A percentile compares a stretch with the other conserved stretches of the same genome.
Evolutionary conservation across 2,113 vertebrate species (phyloP).

Genomic region (Microtus oregoni): DNA sequence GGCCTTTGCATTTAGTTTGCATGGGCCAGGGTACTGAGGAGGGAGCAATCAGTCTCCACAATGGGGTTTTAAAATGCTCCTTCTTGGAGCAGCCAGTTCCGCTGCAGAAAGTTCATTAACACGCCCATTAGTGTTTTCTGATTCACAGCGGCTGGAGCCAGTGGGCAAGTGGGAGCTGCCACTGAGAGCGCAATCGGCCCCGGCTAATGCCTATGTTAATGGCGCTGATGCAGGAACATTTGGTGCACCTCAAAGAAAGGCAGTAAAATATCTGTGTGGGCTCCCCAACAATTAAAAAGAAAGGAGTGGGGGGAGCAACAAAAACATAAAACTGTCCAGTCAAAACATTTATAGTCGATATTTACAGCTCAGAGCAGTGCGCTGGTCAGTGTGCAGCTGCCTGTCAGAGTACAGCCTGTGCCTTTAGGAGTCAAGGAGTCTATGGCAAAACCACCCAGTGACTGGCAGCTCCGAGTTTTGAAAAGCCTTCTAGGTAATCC

Average conservation of each 20-base stretch:
- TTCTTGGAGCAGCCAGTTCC: slow-evolving; percentile 64
- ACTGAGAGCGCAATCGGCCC: slow-evolving; percentile 73
- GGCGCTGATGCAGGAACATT: slow-evolving; percentile 77
- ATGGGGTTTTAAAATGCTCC: slow-evolving; percentile 66
- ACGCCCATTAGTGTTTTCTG: slow-evolving; percentile 82
- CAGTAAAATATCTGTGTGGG: slow-evolving; percentile 75
- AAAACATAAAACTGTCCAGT: slow-evolving; percentile 77
- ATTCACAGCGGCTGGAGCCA: slow-evolving; percentile 77
- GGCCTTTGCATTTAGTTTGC: slow-evolving; percentile 9
- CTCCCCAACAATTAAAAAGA: slow-evolving; percentile 73
- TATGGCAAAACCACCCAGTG: slow-evolving; percentile 18
- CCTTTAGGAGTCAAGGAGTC: slow-evolving; percentile 75
- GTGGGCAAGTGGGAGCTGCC: slow-evolving; percentile 70
- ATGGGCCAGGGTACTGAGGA: rapidly evolving
- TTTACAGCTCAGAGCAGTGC: slow-evolving; percentile 78
- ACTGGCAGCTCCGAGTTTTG: background rate
- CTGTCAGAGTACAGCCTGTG: background rate
- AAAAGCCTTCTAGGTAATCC: background rate
- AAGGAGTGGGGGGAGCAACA: background rate
- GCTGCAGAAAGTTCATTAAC: slow-evolving; percentile 85
- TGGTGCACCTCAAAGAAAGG: slow-evolving; percentile 77
- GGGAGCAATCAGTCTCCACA: background rate
- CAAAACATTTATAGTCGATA: slow-evolving; percentile 75
- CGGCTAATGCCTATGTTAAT: slow-evolving; percentile 83
- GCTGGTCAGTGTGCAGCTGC: slow-evolving; percentile 61